Conservation (phyloP, 2,888 invertebrate genomes). For the Ashinkailepas kermadecensis region DNA sequence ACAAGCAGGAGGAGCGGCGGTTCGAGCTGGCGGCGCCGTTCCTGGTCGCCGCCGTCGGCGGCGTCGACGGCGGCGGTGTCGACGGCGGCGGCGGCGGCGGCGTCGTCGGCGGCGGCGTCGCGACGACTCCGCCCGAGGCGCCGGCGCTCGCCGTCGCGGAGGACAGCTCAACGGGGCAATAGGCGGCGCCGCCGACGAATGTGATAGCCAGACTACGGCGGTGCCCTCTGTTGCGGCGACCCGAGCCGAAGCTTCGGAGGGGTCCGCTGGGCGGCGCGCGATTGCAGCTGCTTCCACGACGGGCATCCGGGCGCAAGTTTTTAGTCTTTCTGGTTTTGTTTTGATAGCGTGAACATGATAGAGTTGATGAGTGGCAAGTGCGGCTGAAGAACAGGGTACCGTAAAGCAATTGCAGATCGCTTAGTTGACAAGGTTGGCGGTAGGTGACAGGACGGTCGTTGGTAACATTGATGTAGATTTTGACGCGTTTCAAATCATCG, state of each 20-base stretch:
- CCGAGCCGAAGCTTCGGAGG: neutral
- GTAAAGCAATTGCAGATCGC: neutral
- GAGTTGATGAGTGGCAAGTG: neutral
- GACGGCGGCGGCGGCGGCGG: too few species aligned
- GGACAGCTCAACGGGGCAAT: neutral
- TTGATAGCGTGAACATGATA: slow-evolving; percentile 5
- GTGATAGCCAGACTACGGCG: neutral
- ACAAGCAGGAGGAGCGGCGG: slow-evolving; percentile 40
- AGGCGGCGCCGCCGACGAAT: neutral
- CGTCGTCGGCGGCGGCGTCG: neutral
- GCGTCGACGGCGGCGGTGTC: neutral
- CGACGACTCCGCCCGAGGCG: neutral
- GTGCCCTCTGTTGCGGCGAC: neutral
- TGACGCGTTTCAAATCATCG: neutral
- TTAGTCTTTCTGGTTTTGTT: slow-evolving; percentile 18
- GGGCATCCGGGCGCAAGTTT: neutral
- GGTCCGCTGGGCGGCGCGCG: neutral
- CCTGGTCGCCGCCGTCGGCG: neutral
- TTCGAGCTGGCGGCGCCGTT: neutral
- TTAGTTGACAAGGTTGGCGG: neutral
- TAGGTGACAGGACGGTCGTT: neutral
- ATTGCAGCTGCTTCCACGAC: neutral
- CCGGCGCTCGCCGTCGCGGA: neutral
- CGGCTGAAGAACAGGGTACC: neutral
- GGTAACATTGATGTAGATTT: neutral